Evolutionary conservation across 2,797 vertebrate genomes (phyloP).

Genomic region (Zalophus californianus): DNA sequence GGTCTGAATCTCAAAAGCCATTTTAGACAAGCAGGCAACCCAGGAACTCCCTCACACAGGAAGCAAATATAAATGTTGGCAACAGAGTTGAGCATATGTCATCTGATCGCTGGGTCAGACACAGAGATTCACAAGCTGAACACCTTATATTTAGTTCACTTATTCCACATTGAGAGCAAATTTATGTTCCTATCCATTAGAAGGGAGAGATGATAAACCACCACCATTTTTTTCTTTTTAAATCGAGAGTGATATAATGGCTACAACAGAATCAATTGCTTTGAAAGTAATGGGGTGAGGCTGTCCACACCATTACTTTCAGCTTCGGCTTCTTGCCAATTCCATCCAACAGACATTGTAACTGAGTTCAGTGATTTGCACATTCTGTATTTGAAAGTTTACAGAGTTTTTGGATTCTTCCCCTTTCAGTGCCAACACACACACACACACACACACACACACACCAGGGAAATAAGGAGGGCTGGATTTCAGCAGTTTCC

Average conservation of each 20-base stretch:
- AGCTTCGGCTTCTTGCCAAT: conserved; percentile 50
- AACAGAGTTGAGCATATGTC: neutral
- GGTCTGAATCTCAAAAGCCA: neutral
- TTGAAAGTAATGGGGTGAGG: conserved; percentile 81
- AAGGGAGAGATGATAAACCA: conserved; percentile 72
- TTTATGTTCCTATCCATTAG: conserved; percentile 73
- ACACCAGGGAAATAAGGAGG: neutral
- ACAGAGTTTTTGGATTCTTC: conserved; percentile 53
- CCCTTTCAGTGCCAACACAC: neutral
- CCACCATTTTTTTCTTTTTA: conserved; percentile 56
- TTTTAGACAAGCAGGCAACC: neutral
- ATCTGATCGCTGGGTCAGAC: neutral
- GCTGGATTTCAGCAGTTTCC: neutral
- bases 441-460: neutral
- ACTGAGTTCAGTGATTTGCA: conserved; percentile 69
- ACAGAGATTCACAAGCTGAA: conserved; percentile 36
- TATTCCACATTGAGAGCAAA: conserved; percentile 56
- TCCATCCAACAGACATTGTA: conserved; percentile 45
- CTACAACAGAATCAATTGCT: conserved; percentile 77
- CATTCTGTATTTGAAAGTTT: conserved; percentile 55
- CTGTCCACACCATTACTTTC: conserved; percentile 79
- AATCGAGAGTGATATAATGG: conserved; percentile 67
- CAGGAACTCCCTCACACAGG: neutral
- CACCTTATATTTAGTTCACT: neutral
- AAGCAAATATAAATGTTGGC: neutral